phyloP scores from a whole-genome alignment of 1,140 invertebrate species.

The Spodoptera litura region DNA sequence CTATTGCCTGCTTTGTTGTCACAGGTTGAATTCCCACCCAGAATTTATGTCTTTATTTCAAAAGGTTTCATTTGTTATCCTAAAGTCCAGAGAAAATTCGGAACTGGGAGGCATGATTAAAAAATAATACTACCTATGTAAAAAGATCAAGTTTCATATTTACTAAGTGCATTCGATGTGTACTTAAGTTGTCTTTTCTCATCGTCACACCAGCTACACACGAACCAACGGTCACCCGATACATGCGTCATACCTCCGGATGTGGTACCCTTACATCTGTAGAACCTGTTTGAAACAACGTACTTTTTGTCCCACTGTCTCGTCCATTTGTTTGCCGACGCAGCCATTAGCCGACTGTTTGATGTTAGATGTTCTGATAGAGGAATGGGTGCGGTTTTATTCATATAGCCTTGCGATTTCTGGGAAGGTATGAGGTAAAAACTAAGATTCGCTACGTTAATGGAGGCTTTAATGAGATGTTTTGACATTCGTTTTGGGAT shows the following conservation, averaged over 20 bases:
- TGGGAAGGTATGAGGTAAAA: constrained; percentile 44
- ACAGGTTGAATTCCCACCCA: too few species aligned
- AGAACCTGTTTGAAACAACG: constrained; percentile 58
- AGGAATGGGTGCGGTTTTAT: constrained; percentile 50
- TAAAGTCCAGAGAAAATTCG: too few species aligned
- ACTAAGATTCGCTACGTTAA: constrained; percentile 7
- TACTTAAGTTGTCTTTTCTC: not conserved
- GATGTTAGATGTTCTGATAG: constrained; percentile 54
- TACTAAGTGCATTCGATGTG: constrained; percentile 8
- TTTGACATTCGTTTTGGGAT: constrained; percentile 16
- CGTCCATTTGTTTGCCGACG: constrained; percentile 66
- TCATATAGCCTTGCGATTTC: constrained; percentile 47
- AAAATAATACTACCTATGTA: too few species aligned
- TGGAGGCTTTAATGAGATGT: constrained; percentile 22
- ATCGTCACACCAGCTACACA: constrained; percentile 37
- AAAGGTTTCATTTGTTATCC: too few species aligned
- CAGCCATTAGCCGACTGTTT: constrained; percentile 57
- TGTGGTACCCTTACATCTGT: constrained; percentile 70
- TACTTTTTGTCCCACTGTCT: constrained; percentile 62
- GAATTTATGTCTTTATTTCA: too few species aligned
- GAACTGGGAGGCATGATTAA: too few species aligned
- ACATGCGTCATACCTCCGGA: constrained; percentile 76
- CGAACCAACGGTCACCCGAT: constrained; percentile 61
- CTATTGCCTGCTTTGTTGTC: too few species aligned
- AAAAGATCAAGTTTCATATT: constrained; percentile 1